Evolutionary conservation across 2,113 vertebrate genomes (phyloP).

Genomic region (Mobula hypostoma): DNA sequence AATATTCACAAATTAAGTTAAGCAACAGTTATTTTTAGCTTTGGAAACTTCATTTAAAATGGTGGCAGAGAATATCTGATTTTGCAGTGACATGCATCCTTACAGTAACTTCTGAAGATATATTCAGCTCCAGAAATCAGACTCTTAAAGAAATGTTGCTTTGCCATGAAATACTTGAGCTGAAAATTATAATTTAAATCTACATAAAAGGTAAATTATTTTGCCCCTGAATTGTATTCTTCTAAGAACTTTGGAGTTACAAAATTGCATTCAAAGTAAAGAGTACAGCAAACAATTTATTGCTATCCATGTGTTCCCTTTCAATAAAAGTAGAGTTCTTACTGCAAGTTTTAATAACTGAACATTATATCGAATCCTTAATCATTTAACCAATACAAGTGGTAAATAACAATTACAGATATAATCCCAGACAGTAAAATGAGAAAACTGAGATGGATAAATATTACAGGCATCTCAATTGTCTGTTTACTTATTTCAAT

Average conservation of each 20-base stretch:
- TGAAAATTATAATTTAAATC: background rate
- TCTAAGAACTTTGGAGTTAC: background rate
- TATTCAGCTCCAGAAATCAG: background rate
- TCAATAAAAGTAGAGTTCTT: background rate
- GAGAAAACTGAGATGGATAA: background rate
- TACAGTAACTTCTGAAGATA: background rate
- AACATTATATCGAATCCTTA: background rate
- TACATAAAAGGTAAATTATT: background rate
- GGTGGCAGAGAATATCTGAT: background rate
- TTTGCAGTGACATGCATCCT: background rate
- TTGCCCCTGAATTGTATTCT: background rate
- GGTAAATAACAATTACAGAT: background rate
- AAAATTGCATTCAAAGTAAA: background rate
- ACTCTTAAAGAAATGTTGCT: background rate
- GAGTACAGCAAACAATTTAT: background rate
- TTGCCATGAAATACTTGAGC: background rate
- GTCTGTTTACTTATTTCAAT: conserved; percentile 4
- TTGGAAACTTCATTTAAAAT: background rate
- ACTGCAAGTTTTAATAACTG: background rate
- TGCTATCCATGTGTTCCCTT: background rate
- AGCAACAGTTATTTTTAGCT: background rate
- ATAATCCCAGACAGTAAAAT: background rate
- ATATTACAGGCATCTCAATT: conserved; percentile 1
- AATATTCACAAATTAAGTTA: background rate
- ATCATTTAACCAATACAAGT: background rate